Evolutionary conservation across 2,888 invertebrate species (phyloP).

Genomic region (Fissipunctia ypsillon): DNA sequence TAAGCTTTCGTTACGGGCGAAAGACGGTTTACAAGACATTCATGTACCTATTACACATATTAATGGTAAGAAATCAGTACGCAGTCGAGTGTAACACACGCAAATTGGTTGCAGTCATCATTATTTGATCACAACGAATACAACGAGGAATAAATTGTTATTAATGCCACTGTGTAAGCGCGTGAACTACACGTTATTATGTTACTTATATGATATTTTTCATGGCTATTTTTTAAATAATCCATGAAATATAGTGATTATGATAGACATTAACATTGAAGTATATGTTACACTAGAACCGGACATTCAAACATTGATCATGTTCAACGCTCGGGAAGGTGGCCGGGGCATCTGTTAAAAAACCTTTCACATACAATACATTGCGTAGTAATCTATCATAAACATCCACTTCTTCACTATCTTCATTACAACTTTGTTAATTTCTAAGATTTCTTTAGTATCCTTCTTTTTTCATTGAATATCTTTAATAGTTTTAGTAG

Average conservation of each 20-base stretch:
- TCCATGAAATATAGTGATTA: constrained; percentile 73
- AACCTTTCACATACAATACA: too few species aligned
- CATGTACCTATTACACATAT: constrained; percentile 60
- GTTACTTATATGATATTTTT: constrained; percentile 81
- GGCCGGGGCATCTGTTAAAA: background rate
- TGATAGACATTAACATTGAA: constrained; percentile 70
- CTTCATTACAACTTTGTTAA: too few species aligned
- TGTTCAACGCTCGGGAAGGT: background rate
- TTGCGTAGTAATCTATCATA: too few species aligned
- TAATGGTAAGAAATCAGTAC: constrained; percentile 71
- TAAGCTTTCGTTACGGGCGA: constrained; percentile 46
- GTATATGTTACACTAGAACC: constrained; percentile 1
- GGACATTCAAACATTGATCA: background rate
- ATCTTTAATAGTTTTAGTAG: too few species aligned
- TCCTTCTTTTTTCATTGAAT: too few species aligned
- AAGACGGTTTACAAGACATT: constrained; percentile 57
- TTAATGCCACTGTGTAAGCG: constrained; percentile 86
- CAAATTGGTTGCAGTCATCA: constrained; percentile 70
- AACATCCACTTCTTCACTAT: too few species aligned
- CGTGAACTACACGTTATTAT: constrained; percentile 84
- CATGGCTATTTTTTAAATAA: constrained; percentile 80
- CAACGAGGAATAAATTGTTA: constrained; percentile 80
- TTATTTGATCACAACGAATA: constrained; percentile 59
- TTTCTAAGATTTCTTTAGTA: too few species aligned
- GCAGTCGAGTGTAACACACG: constrained; percentile 76